phyloP scores from a whole-genome alignment of 2,797 vertebrate genomes.

The Coracias cyanogaster region DNA sequence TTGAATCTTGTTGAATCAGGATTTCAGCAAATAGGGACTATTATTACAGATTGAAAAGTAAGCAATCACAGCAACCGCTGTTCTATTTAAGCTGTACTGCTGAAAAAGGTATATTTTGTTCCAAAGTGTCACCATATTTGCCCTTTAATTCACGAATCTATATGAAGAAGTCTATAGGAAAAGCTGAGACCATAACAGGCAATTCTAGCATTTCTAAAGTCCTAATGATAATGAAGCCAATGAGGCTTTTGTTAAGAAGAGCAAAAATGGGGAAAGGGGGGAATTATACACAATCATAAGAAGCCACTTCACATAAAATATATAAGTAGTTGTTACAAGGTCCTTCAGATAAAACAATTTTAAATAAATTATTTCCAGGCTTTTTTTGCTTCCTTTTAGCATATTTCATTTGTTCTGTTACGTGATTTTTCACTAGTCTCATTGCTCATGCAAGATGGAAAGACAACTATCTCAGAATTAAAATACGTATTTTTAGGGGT shows the following conservation, averaged over 20 bases:
- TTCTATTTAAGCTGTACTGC: not conserved
- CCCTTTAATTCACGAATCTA: not conserved
- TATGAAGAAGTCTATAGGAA: not conserved
- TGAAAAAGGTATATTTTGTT: not conserved
- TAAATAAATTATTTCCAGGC: not conserved
- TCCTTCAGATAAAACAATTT: not conserved
- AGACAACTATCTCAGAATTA: not conserved
- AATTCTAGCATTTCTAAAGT: not conserved
- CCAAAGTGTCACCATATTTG: not conserved
- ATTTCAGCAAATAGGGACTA: not conserved
- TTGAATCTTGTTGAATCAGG: not conserved
- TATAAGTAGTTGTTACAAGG: not conserved
- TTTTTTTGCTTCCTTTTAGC: not conserved
- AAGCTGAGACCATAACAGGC: not conserved
- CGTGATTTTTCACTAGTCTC: not conserved
- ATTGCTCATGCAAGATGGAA: not conserved
- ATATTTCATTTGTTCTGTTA: not conserved
- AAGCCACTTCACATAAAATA: not conserved
- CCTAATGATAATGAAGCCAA: not conserved
- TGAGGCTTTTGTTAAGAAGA: not conserved
- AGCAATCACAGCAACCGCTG: not conserved
- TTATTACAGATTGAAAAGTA: not conserved
- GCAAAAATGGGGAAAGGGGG: not conserved
- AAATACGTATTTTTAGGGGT: not conserved
- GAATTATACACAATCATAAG: not conserved